These are phyloP conservation scores for Drosophila kuntzei DNA, from an alignment of 2,888 invertebrate genomes.

Conservation along the genomic window DNA sequence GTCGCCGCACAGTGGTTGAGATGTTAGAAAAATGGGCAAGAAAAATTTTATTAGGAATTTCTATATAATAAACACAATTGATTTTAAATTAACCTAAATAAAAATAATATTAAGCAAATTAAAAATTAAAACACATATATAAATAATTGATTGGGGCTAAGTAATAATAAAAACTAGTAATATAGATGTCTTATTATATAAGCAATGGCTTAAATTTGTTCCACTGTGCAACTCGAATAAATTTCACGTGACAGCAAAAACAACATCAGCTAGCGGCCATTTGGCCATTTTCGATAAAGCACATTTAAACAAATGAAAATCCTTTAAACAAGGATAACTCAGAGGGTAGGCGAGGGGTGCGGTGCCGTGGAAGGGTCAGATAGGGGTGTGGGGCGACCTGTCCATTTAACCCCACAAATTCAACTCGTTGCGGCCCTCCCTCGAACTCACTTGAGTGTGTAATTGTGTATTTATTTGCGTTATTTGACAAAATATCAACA, in stretches of 20 bases:
- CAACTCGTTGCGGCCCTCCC: slow-evolving; percentile 26
- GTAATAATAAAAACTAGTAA: too few relatives aligned
- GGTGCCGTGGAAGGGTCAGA: background rate
- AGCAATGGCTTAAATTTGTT: background rate
- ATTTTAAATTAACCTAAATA: background rate
- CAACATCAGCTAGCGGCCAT: slow-evolving; percentile 43
- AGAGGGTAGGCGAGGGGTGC: slow-evolving; percentile 4
- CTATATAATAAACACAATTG: too few relatives aligned
- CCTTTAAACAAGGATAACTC: slow-evolving; percentile 78
- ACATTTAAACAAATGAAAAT: slow-evolving; percentile 82
- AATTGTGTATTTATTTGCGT: slow-evolving; percentile 85
- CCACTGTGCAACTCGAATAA: slow-evolving; percentile 61
- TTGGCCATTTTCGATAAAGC: slow-evolving; percentile 79
- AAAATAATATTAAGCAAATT: background rate
- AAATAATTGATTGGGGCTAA: too few relatives aligned
- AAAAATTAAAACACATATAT: background rate
- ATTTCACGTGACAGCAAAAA: slow-evolving; percentile 26
- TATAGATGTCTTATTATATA: background rate
- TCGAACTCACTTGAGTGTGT: slow-evolving; percentile 83
- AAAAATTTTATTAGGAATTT: too few relatives aligned
- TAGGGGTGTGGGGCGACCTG: slow-evolving; percentile 22
- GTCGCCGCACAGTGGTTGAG: slow-evolving; percentile 61
- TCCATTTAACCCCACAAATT: slow-evolving; percentile 63
- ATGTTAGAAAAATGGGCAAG: background rate
- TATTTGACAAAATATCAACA: slow-evolving; percentile 84